A percentile compares a stretch with the other conserved stretches of the same genome.
Conservation (phyloP, 2,113 vertebrate species). For the Cinclus mexicanus region DNA sequence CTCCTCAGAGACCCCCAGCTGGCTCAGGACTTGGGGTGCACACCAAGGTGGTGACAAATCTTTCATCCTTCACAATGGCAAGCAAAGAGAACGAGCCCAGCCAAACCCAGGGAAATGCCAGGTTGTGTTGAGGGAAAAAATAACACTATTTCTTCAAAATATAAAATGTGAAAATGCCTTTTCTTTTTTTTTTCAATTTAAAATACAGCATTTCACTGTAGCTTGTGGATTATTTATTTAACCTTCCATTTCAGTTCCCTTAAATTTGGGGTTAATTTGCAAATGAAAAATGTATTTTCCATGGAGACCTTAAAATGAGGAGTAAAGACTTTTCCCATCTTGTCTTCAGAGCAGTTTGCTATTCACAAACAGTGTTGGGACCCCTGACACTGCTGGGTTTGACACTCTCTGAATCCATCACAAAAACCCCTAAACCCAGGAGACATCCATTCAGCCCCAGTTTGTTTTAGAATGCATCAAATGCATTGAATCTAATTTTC, state of each 20-base stretch:
- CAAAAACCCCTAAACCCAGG: neutral
- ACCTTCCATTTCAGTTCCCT: neutral
- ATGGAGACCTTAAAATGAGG: neutral
- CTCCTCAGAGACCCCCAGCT: fast-evolving
- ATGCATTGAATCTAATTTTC: slow-evolving; percentile 10
- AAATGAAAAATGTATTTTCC: slow-evolving; percentile 31
- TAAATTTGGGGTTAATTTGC: neutral
- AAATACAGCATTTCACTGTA: neutral
- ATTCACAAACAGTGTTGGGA: neutral
- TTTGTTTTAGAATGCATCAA: neutral
- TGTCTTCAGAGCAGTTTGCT: neutral
- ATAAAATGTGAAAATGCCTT: fast-evolving
- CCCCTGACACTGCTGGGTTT: neutral
- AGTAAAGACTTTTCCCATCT: neutral
- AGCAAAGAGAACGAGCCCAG: neutral
- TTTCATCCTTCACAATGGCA: neutral
- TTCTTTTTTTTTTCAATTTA: neutral
- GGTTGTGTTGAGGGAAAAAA: neutral
- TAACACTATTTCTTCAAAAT: neutral
- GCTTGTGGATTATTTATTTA: neutral
- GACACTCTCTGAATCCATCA: neutral
- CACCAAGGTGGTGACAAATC: neutral
- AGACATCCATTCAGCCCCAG: neutral
- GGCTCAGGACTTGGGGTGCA: fast-evolving
- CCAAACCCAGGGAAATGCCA: neutral